Base-by-base conservation (phyloP, 1,140 invertebrate species). In the Hycleus phaleratus region DNA sequence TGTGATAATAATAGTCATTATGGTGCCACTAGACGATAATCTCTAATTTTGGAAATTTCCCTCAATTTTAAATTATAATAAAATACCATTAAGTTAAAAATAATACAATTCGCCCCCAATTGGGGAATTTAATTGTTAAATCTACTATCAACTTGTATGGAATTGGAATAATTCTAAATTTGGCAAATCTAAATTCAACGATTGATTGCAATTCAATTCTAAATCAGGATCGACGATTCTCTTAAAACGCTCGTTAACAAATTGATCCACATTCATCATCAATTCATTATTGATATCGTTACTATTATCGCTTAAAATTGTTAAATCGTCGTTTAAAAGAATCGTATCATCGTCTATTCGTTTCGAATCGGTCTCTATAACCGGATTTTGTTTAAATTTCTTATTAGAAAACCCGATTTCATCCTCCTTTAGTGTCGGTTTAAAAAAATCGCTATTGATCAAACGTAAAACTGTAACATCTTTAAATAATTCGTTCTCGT, bases 231-330 rank as follows among this genome's bases (percentile, higher is more conserved):
- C 71, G 3, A 68, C 70, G 40, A 72, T 65, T 48, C 66, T 69
- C 43, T 69, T 70, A 61, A 72, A 71, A 25, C 69, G 58, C 53
- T 72, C 71, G 59, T 70, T 71, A 7, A 71, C 69, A 60, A 72
- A 72, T 48, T 72, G 71, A 60, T 71, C 71, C 1, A 72, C 71
- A 63, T 72, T 71, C 68, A 72, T 72, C 32, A 71, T 61, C 46
- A 71, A 69, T 61, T 72, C 69, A 52, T 72, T 69, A 32, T 69
- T 47, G 7, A 68, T 61, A 62, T 56, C 68, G 24, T 48, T 60
- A 7, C 52, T 57, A 18, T 59, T 49, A 50, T 65, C 66, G 4
- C 67, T 59, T 26, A 70, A 51, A 10, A 42, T 42, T 50, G 68
- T 68, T 38, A 71, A 64, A 38, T 72, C 70, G 49, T 69, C 68